Percentiles rank a stretch among this genome's conserved stretches.
Evolutionary conservation across 2,113 vertebrate species (phyloP).

Genomic region (Ctenomys sociabilis): DNA sequence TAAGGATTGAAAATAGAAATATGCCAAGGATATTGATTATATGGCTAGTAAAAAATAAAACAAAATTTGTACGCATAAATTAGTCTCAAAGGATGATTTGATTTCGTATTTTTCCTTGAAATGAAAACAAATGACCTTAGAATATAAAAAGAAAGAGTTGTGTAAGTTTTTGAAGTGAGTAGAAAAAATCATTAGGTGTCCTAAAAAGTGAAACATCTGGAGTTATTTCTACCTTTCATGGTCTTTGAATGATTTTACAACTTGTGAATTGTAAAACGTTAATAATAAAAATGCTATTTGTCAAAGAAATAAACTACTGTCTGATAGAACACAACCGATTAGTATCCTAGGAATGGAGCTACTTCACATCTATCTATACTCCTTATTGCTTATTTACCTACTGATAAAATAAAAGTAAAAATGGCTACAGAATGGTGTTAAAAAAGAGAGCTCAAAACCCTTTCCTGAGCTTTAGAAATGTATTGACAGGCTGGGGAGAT

Average conservation of each 20-base stretch:
- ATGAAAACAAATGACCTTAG: slow-evolving; percentile 4
- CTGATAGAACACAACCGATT: not conserved
- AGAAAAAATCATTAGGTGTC: not conserved
- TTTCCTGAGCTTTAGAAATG: not conserved
- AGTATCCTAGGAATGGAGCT: not conserved
- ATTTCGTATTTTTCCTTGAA: slow-evolving; percentile 30
- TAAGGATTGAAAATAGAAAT: slow-evolving; percentile 12
- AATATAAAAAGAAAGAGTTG: slow-evolving; percentile 40
- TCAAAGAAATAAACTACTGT: not conserved
- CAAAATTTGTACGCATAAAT: not conserved
- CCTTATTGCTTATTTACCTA: not conserved
- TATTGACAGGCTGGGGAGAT: not conserved
- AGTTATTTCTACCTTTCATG: not conserved
- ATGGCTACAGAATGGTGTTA: not conserved
- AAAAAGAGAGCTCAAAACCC: not conserved
- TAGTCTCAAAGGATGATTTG: not conserved
- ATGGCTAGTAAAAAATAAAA: slow-evolving; percentile 39
- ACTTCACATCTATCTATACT: not conserved
- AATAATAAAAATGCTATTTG: slow-evolving; percentile 13
- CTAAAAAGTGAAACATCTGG: not conserved
- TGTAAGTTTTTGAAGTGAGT: not conserved
- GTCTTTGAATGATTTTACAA: slow-evolving; percentile 21
- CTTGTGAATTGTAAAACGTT: slow-evolving; percentile 24
- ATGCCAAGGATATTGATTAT: not conserved
- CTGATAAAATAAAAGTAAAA: not conserved